These are phyloP conservation scores for Cephalopholis sonnerati DNA, from an alignment of 2,113 vertebrate genomes.

Conservation along the genomic window DNA sequence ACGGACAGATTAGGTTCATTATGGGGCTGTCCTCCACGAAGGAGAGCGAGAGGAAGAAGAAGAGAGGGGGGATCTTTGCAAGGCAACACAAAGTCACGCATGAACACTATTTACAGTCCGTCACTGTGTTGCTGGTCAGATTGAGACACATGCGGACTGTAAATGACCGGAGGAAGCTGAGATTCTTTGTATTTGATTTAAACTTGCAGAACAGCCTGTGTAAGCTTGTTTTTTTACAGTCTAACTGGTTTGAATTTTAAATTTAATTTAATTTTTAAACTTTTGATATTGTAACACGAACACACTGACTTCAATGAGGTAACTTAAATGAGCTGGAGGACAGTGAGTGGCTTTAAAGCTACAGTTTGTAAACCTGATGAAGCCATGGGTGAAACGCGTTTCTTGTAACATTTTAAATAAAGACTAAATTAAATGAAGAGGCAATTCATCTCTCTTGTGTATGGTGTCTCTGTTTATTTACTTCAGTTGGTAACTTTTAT, in stretches of 20 bases:
- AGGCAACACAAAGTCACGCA: slow-evolving; percentile 70
- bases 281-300: neutral
- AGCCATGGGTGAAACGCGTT: too few relatives aligned
- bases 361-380: too few relatives aligned
- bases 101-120: slow-evolving; percentile 41
- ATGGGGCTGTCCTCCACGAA: slow-evolving; percentile 79
- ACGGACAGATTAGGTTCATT: slow-evolving; percentile 87
- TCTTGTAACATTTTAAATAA: too few relatives aligned
- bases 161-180: neutral
- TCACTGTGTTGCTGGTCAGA: slow-evolving; percentile 23
- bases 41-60: slow-evolving; percentile 56
- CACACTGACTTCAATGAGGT: neutral
- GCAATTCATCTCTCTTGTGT: too few relatives aligned
- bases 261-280: too few relatives aligned
- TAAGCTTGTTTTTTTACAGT: too few relatives aligned
- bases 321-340: neutral
- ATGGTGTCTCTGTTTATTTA: too few relatives aligned
- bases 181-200: too few relatives aligned
- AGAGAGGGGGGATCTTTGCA: slow-evolving; percentile 27
- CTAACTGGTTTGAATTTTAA: too few relatives aligned
- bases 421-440: too few relatives aligned
- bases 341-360: neutral
- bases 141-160: neutral
- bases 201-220: too few relatives aligned
- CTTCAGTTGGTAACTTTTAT: too few relatives aligned